phyloP scores from a whole-genome alignment of 2,888 invertebrate species.

The Zeuzera pyrina region DNA sequence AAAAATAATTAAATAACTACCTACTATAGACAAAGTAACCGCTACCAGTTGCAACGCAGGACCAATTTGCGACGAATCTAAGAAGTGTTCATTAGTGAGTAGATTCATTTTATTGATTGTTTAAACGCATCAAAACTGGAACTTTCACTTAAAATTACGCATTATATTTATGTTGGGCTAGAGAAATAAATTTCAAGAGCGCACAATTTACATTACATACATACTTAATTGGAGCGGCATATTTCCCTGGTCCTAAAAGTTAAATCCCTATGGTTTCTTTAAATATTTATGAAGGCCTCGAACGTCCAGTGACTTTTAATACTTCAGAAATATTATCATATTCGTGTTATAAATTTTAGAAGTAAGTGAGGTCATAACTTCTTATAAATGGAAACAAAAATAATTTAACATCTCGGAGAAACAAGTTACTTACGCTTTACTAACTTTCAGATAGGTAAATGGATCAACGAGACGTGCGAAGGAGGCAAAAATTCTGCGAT shows the following conservation, averaged over 20 bases:
- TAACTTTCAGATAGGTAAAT: too few species aligned
- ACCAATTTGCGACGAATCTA: too few species aligned
- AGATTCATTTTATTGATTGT: too few species aligned
- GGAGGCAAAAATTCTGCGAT: slow-evolving; percentile 6
- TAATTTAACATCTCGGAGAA: slow-evolving; percentile 7
- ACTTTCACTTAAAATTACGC: slow-evolving; percentile 2
- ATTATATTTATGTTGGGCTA: slow-evolving; percentile 1
- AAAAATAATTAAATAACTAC: too few species aligned
- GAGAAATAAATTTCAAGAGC: slow-evolving; percentile 13
- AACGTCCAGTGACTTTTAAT: slow-evolving; percentile 49
- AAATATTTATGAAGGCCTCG: slow-evolving; percentile 57
- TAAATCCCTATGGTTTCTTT: slow-evolving; percentile 48
- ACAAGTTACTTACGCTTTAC: too few species aligned
- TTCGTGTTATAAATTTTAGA: slow-evolving; percentile 23
- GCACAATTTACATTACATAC: slow-evolving; percentile 30
- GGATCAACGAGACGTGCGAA: slow-evolving; percentile 8
- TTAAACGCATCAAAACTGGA: too few species aligned
- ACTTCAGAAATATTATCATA: slow-evolving; percentile 47
- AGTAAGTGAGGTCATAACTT: too few species aligned
- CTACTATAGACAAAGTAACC: too few species aligned
- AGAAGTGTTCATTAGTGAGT: too few species aligned
- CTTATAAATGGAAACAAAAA: too few species aligned
- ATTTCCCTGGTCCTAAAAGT: slow-evolving; percentile 39
- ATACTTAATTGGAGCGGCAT: slow-evolving; percentile 32
- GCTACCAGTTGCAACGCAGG: too few species aligned